Percentiles rank a stretch among this genome's conserved stretches.
Conservation (phyloP, 1,140 invertebrate species). For the Eupristina koningsbergeri region DNA sequence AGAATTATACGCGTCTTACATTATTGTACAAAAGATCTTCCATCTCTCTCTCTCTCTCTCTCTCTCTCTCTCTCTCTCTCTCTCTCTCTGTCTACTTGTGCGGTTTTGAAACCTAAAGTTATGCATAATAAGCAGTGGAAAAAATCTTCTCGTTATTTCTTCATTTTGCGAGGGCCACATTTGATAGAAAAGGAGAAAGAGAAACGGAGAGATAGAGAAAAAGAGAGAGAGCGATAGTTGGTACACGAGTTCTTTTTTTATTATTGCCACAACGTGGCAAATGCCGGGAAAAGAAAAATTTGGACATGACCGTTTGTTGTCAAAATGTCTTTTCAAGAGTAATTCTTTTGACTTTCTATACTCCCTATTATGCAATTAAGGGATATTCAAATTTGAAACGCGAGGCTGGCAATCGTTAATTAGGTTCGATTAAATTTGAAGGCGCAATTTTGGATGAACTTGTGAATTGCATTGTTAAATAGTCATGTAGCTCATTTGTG, state of each 20-base stretch:
- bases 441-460: not conserved
- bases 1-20: conserved; percentile 41
- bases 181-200: not conserved
- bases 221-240: too few relatives aligned
- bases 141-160: conserved; percentile 9
- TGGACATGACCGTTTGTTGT: not conserved
- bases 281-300: not conserved
- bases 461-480: too few relatives aligned
- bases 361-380: conserved; percentile 20
- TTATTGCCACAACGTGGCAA: not conserved
- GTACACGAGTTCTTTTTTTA: not conserved
- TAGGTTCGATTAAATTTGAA: not conserved
- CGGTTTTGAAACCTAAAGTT: not conserved
- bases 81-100: not conserved
- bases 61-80: not conserved
- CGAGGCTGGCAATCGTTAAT: not conserved
- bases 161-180: not conserved
- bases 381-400: not conserved
- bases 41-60: not conserved
- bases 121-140: not conserved
- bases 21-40: conserved; percentile 37
- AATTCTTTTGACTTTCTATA: not conserved
- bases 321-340: not conserved
- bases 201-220: too few relatives aligned
- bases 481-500: too few relatives aligned